A percentile compares a stretch with the other conserved stretches of the same genome.
phyloP scores from a whole-genome alignment of 2,113 vertebrate genomes.

The Corythornis vintsioides region DNA sequence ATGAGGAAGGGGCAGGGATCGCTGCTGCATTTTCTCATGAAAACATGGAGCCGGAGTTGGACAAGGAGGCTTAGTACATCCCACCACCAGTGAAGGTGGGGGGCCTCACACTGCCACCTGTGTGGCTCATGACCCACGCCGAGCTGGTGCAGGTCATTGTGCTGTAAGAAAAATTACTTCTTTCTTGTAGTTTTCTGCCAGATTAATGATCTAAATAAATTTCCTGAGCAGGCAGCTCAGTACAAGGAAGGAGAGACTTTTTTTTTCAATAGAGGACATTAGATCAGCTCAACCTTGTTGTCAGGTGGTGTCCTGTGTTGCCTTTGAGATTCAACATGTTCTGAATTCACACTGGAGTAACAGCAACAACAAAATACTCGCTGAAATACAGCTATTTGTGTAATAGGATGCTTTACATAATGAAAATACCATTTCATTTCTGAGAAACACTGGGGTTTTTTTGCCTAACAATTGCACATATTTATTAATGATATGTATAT shows the following conservation, averaged over 20 bases:
- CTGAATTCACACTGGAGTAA: not conserved
- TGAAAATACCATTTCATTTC: not conserved
- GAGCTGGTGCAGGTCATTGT: rapidly evolving
- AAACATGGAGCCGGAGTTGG: too few relatives aligned
- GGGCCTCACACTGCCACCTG: rapidly evolving
- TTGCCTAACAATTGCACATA: not conserved
- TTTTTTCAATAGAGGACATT: not conserved
- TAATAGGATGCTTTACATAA: not conserved
- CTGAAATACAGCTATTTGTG: not conserved
- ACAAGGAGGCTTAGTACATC: rapidly evolving
- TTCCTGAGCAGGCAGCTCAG: not conserved
- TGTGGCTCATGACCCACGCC: rapidly evolving
- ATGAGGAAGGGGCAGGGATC: not conserved
- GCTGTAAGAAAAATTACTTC: not conserved
- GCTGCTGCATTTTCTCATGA: not conserved
- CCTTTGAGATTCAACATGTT: not conserved
- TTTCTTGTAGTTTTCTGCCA: rapidly evolving
- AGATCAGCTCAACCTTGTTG: not conserved
- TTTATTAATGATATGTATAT: not conserved
- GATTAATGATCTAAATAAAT: not conserved
- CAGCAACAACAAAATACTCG: not conserved
- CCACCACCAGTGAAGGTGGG: rapidly evolving
- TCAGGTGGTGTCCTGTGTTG: rapidly evolving
- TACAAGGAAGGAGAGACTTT: not conserved
- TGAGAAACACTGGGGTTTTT: not conserved